Evolutionary conservation across 37 sponge, comb jelly and placozoan genomes (phyloP), one percentile per base, ranked within the genome.

Genomic region (Bolinopsis microptera): DNA sequence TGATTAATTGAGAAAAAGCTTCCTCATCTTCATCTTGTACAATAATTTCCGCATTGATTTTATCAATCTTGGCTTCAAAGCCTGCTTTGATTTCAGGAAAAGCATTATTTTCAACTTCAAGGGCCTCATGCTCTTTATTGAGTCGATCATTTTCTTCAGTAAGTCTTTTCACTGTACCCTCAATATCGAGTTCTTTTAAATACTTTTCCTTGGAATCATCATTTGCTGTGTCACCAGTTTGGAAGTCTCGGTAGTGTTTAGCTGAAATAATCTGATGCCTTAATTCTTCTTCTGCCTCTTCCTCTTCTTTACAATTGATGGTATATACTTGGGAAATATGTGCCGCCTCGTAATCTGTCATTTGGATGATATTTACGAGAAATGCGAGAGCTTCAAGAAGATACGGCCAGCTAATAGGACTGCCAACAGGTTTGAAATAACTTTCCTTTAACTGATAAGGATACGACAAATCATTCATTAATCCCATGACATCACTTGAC

Each of bases 331-430:
- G 48, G 26, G 38, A 36, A 5, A 86, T 40, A 27, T 86, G 13
- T 86, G 32, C 41, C 26, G 9, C 1, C 90, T 86, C 90, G 61
- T 86, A 86, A 35, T 28, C 61, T 28, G 39, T 86, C 61, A 41
- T 38, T 26, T 48, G n/a, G n/a, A 34, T 33, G 0, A 39, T 39
- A 13, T 41, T 27, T 25, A 40, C 38, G 5, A 39, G 23, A 23
- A 39, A 86, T 3, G 90, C 41, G 28, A 86, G 61, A 9, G 61
- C 61, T 27, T 86, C 90, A 28, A 86, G 48, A 3, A 86, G 90
- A 41, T 39, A 38, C 26, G 90, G 90, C 90, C 90, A 86, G 61
- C 90, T 86, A 8, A 36, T 35, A 5, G 90, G 90, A 86, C 90
- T 86, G 1, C 90, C 90, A 26, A 86, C 35, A 3, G 90, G 90